phyloP scores from a whole-genome alignment of 2,797 vertebrate species.

The Anniella stebbinsi region DNA sequence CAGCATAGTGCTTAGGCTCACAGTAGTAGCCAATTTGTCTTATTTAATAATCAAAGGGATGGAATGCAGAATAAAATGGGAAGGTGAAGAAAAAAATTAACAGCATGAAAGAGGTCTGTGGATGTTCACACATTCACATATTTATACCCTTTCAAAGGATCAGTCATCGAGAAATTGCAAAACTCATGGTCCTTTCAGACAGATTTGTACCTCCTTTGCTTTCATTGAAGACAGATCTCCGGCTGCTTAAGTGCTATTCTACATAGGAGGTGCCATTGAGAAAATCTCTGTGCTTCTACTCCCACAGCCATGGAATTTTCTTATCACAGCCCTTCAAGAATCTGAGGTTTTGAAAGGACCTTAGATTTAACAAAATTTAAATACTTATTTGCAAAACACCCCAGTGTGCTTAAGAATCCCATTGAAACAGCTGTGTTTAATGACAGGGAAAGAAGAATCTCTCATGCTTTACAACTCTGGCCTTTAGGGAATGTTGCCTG shows the following conservation, averaged over 20 bases:
- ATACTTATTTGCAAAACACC: not conserved
- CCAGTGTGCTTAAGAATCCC: not conserved
- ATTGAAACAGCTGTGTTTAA: not conserved
- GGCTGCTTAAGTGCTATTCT: not conserved
- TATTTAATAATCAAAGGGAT: constrained; percentile 9
- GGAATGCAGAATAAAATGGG: not conserved
- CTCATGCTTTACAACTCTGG: not conserved
- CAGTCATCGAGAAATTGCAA: not conserved
- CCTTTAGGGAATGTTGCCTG: not conserved
- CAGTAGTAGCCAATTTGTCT: constrained; percentile 9
- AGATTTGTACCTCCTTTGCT: not conserved
- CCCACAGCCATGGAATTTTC: not conserved
- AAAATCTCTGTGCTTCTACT: not conserved
- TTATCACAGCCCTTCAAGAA: not conserved
- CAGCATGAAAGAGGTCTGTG: not conserved
- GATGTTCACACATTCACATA: not conserved
- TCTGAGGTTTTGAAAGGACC: not conserved
- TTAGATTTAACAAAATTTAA: constrained; percentile 7
- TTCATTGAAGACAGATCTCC: not conserved
- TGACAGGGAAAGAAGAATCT: not conserved
- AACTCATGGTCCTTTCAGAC: not conserved
- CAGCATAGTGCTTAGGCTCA: constrained; percentile 1
- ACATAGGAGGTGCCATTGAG: not conserved
- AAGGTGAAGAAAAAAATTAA: not conserved
- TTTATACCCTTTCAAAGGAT: not conserved